These are phyloP conservation scores for Hedychridium roseum DNA, from an alignment of 2,888 invertebrate species.

Conservation along the genomic window DNA sequence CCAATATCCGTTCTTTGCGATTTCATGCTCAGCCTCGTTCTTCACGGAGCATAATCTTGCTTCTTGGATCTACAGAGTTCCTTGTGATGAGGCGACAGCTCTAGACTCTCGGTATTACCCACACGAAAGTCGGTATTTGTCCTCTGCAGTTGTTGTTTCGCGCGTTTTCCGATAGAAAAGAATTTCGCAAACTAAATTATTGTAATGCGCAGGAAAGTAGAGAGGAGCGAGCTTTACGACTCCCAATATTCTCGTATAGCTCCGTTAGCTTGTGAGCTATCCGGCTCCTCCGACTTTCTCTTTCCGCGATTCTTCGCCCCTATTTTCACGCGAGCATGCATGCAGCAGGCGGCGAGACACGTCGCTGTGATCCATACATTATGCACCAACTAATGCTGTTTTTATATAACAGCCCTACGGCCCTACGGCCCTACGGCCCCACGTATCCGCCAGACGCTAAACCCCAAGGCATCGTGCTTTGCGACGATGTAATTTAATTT, in stretches of 20 bases:
- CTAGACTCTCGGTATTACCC: too few relatives aligned
- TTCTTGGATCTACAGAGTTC: too few relatives aligned
- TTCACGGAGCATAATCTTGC: too few relatives aligned
- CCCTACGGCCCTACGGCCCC: conserved; percentile 30
- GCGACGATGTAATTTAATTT: conserved; percentile 63
- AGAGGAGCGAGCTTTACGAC: conserved; percentile 49
- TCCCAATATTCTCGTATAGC: conserved; percentile 56
- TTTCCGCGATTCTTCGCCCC: conserved; percentile 15
- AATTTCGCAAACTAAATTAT: conserved; percentile 58
- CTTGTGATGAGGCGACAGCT: too few relatives aligned
- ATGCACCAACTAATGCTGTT: conserved; percentile 62
- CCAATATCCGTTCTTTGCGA: not conserved
- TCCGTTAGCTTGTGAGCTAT: conserved; percentile 40
- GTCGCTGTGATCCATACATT: conserved; percentile 56
- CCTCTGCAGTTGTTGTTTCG: too few relatives aligned
- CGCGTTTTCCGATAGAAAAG: too few relatives aligned
- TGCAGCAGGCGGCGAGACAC: conserved; percentile 29
- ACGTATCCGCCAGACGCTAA: conserved; percentile 54
- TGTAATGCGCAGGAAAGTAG: conserved; percentile 45
- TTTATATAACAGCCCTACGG: conserved; percentile 54
- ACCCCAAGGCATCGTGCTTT: conserved; percentile 55
- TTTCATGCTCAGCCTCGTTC: not conserved
- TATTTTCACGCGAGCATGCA: conserved; percentile 6
- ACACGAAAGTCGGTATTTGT: too few relatives aligned
- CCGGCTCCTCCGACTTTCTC: too few relatives aligned